Evolutionary conservation across 2,797 vertebrate species (phyloP), one percentile per base, ranked within the genome.

Genomic region (Galagoides demidoff): DNA sequence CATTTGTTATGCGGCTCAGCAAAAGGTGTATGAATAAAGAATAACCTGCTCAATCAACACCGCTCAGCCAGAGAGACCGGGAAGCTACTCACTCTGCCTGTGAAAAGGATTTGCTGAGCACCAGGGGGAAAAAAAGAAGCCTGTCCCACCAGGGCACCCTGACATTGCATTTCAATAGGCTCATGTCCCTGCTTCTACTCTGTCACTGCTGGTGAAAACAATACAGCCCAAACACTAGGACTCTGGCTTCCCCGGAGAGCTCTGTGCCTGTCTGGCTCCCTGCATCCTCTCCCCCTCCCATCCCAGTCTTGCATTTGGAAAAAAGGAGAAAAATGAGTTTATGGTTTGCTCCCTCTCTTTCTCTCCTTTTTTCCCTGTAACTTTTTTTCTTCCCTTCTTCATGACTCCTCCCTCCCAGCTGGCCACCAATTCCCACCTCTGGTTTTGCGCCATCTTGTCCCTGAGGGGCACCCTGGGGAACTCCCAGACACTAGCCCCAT

Each of bases 21-120:
- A 89, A 96, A 98, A 97, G 88, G 82, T 86, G 85, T 96, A 95
- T 94, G 95, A 96, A 93, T 91, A 89, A 79, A 92, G 89, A 97
- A 96, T 68, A 89, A 95, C 92, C 85, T 8, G 63, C 55, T 94
- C 94, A 83, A 76, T 27, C 79, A 31, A 43, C 71, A 59, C 29
- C 0, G 45, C 49, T 55, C 91, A 70, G 94, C 68, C 55, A 0
- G 43, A 71, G 55, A 84, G 64, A 71, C 73, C 6, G 11, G 34
- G 13, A 83, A 95, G 84, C 59, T 9, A 7, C 43, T 74, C 39
- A 7, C 59, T 91, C 86, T 39, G 89, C 68, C 84, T 87, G 66
- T 13, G 52, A 92, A 89, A 85, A 79, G 34, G 92, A 83, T 92
- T 73, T 92, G 66, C 85, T 84, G 85, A 85, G 77, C 2, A 1